Conservation (phyloP, 2,888 invertebrate genomes). For the Boloria euphrosyne region DNA sequence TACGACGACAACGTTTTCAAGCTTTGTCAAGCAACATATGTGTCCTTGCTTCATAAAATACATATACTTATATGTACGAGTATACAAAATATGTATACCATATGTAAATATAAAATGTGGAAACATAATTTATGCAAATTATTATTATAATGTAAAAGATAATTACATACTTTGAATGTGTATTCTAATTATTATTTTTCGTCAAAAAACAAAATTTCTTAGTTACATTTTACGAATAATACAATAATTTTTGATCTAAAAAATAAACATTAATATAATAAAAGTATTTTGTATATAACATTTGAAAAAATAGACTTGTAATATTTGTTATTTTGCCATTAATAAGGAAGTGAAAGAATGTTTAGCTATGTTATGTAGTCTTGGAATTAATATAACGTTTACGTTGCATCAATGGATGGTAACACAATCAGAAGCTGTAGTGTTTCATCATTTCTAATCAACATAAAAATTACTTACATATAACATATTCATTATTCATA, state of each 20-base stretch:
- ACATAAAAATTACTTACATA: neutral
- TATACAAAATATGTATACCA: no score
- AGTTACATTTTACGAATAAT: no score
- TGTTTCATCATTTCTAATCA: neutral
- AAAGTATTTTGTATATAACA: neutral
- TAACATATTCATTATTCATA: no score
- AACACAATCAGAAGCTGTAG: conserved; percentile 1
- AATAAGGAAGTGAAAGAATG: no score
- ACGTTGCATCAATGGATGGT: conserved; percentile 1
- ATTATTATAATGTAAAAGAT: neutral
- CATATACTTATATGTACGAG: neutral
- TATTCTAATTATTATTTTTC: no score
- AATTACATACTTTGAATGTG: neutral
- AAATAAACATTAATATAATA: no score
- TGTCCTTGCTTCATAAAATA: conserved; percentile 58
- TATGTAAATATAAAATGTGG: neutral
- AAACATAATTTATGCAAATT: neutral
- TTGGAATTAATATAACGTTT: neutral
- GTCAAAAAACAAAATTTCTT: no score
- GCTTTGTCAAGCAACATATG: conserved; percentile 60
- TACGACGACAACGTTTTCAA: conserved; percentile 34
- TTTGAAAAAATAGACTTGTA: neutral
- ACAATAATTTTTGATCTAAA: no score
- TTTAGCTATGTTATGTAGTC: neutral
- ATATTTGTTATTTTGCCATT: neutral